A percentile compares a stretch with the other conserved stretches of the same genome.
These are phyloP conservation scores for Isurus oxyrinchus DNA, from an alignment of 2,113 vertebrate genomes.

Conservation along the genomic window DNA sequence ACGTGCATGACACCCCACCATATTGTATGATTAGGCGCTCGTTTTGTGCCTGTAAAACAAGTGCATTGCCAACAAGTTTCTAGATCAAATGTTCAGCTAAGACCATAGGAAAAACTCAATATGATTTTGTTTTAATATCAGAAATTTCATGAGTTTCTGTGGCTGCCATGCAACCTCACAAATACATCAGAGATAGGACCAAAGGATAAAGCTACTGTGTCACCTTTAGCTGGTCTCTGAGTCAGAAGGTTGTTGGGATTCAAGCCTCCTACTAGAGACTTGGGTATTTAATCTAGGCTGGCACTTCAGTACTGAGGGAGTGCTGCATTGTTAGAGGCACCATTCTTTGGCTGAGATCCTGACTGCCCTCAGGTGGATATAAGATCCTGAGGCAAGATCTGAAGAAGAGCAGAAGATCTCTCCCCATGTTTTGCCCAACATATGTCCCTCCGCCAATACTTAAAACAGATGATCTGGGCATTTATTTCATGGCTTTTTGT, in stretches of 20 bases:
- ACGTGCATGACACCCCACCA: neutral
- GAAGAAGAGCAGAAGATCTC: neutral
- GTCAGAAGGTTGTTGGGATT: neutral
- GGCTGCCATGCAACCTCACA: neutral
- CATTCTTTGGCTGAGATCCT: neutral
- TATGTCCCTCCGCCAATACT: neutral
- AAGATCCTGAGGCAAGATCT: neutral
- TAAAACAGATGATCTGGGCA: neutral
- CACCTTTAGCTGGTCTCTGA: neutral
- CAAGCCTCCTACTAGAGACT: neutral
- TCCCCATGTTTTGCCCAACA: neutral
- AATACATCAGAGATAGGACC: neutral
- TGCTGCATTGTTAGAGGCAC: neutral
- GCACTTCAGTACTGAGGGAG: neutral
- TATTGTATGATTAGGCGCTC: neutral
- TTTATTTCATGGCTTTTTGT: neutral
- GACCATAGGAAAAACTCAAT: neutral
- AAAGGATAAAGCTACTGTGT: too few relatives aligned
- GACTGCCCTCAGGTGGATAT: neutral
- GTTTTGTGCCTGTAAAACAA: neutral
- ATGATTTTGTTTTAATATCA: neutral
- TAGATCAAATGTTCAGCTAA: neutral
- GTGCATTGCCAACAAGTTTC: too few relatives aligned
- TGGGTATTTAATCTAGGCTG: neutral
- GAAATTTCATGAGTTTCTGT: neutral